phyloP scores from a whole-genome alignment of 2,888 invertebrate genomes.

The Melinaea menophilus region DNA sequence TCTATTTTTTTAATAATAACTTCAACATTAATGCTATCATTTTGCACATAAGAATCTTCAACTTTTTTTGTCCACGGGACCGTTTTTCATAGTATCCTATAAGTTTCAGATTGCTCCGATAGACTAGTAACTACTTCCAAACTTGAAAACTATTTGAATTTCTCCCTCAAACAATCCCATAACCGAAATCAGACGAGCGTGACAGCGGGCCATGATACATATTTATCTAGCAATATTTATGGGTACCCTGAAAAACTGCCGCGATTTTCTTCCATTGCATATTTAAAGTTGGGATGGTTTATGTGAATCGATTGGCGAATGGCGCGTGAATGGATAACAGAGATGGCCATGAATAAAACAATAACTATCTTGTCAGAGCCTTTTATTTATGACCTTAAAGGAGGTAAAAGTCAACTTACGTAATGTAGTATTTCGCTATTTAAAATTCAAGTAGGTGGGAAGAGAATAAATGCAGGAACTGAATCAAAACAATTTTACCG shows the following conservation, averaged over 20 bases:
- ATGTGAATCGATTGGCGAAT: constrained; percentile 50
- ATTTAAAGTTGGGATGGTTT: constrained; percentile 69
- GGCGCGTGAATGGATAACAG: constrained; percentile 48
- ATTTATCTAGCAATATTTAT: constrained; percentile 76
- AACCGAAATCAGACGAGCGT: constrained; percentile 48
- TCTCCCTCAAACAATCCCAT: constrained; percentile 44
- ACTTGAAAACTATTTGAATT: constrained; percentile 60
- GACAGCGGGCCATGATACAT: constrained; percentile 71
- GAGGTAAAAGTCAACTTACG: constrained; percentile 1
- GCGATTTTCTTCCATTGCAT: constrained; percentile 63
- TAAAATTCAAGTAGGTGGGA: neutral
- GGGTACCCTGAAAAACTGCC: constrained; percentile 53
- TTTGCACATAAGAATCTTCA: neutral
- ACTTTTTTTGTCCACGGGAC: neutral
- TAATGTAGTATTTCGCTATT: constrained; percentile 6
- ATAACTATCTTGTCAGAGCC: constrained; percentile 23
- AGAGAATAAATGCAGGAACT: neutral
- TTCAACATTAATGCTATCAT: neutral
- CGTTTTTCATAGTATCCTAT: neutral
- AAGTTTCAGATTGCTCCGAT: neutral
- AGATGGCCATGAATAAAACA: constrained; percentile 45
- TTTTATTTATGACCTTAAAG: constrained; percentile 17
- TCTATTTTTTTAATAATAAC: neutral
- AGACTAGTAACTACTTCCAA: constrained; percentile 13
- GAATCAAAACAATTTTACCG: neutral